Evolutionary conservation across 2,113 vertebrate species (phyloP), one percentile per base, ranked within the genome.

Genomic region (Rattus norvegicus): DNA sequence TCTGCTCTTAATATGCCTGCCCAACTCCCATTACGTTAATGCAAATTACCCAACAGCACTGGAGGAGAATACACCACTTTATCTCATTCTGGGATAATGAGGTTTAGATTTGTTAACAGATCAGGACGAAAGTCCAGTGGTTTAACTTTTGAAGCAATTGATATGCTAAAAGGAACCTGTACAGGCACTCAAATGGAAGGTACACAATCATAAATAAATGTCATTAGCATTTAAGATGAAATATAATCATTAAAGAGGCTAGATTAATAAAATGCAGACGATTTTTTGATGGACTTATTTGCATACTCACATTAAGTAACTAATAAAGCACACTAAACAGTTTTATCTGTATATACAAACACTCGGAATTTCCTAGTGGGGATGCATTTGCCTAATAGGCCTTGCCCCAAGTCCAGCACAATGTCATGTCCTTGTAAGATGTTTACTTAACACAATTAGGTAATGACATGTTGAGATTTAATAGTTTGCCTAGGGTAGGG

Each of bases 91-190:
- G 96, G 91, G 98, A 98, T 98, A 98, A 98, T 98, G 97, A 98
- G 98, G 98, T 98, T 98, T 98, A 96, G 98, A 98, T 98, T 98
- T 98, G 98, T 98, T 98, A 98, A 97, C 98, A 98, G 98, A 98
- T 98, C 97, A 95, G 95, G 98, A 97, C 92, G 96, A 94, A 98
- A 98, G 96, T 98, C 98, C 94, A 96, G 92, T 97, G 88, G 87
- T 91, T 97, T 97, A 98, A 96, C 84, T 97, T 98, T 98, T 96
- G 98, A 97, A 97, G 96, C 97, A 97, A 97, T 97, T 3, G 30
- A 97, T 98, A 98, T 88, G 96, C 95, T 97, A 69, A 92, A 90
- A 81, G 92, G 91, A 95, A 97, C 80, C 94, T 96, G 92, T 77
- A 77, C n/a, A 79, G 84, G 65, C 59, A 14, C 61, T 81, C 86